Conservation (phyloP, 2,113 vertebrate genomes). For the Chaetops frenatus region DNA sequence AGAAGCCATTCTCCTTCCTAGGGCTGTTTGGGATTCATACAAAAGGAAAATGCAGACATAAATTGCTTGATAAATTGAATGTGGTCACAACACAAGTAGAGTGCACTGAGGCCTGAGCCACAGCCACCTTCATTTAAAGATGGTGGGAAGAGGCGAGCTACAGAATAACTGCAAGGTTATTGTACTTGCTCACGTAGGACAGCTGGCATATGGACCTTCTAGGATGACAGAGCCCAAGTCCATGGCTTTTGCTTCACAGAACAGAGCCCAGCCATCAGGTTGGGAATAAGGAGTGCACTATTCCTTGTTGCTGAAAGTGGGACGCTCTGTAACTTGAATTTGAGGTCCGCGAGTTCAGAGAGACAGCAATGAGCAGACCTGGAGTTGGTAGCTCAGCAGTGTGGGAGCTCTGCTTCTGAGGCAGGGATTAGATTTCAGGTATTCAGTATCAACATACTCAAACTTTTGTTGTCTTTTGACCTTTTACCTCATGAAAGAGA, state of each 20-base stretch:
- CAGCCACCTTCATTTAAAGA: not conserved
- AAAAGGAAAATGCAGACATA: not conserved
- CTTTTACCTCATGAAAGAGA: conserved; percentile 2
- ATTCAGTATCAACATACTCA: not conserved
- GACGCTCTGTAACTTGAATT: not conserved
- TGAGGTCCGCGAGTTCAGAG: not conserved
- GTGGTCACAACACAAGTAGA: not conserved
- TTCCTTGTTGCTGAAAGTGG: rapidly evolving
- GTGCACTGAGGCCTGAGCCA: not conserved
- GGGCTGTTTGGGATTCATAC: not conserved
- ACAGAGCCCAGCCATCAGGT: not conserved
- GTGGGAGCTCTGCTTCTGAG: not conserved
- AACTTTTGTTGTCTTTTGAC: not conserved
- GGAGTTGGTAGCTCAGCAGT: not conserved
- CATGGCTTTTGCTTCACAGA: not conserved
- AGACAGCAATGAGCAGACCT: not conserved
- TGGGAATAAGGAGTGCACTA: not conserved
- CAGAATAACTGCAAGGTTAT: not conserved
- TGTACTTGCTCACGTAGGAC: not conserved
- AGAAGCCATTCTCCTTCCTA: not conserved
- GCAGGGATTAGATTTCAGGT: not conserved
- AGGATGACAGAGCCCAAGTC: not conserved
- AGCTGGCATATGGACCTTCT: not conserved
- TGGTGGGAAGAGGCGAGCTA: rapidly evolving
- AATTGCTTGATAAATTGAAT: not conserved